Evolutionary conservation across 2,888 invertebrate genomes (phyloP), one percentile per base, ranked within the genome.

Genomic region (Hyposoter didymator): DNA sequence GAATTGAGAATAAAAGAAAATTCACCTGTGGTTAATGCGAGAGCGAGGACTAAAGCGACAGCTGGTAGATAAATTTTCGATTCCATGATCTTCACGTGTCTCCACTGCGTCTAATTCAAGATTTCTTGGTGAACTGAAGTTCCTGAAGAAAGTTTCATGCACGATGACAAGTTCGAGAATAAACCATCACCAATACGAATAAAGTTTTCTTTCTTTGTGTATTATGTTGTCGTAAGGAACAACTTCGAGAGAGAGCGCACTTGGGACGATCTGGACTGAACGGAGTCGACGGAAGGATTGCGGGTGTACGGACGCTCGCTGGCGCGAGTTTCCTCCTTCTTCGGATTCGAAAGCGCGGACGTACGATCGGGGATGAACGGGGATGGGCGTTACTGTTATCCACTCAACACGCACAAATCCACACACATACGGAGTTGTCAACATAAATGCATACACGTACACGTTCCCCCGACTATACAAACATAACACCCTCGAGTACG

Each of bases 1-100:
- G 49, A 64, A 69, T 0, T 35, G 72, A 12, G 35, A 80, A 67
- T 17, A 35, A 66, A 84, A 80, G 22, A 67, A 72, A 55, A 14
- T 67, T 90, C 86, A 91, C 91, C 91, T 90, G 91, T 88, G 74
- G 87, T 78, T 72, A 89, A 86, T 28, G 87, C 87, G 55, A 87
- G 62, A 67, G 89, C 82, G 78, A 91, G 84, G 72, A 87, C 87
- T 73, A 88, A 78, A 73, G 84, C 81, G 78, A 87, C 84, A 84
- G 89, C 76, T 59, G 89, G 72, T 79, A 88, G 78, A 72, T 82
- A 78, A 80, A 82, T 85, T 75, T 52, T 85, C 69, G 83, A 81
- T 73, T 79, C 73, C 74, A 66, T 84, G 84, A 87, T n/a, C 84
- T 89, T 79, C 59, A 70, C 39, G 45, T 64, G 43, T 35, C 55